Conservation (phyloP, 2,888 invertebrate species). For the Andrena minutula region DNA sequence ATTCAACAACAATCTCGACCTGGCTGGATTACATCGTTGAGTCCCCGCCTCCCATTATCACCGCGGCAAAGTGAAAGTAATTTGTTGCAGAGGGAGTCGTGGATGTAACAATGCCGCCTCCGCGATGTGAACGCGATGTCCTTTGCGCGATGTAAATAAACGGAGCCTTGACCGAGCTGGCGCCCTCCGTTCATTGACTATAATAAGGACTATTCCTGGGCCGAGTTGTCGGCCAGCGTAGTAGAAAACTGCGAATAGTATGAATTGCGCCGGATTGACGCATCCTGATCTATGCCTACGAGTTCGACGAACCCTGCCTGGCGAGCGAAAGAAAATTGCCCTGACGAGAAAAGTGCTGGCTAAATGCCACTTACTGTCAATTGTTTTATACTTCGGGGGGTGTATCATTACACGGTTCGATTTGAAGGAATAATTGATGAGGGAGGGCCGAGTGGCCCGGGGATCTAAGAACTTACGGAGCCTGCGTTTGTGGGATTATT, state of each 20-base stretch:
- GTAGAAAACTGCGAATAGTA: constrained; percentile 10
- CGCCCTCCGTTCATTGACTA: constrained; percentile 43
- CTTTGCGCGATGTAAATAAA: constrained; percentile 74
- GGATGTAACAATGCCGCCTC: constrained; percentile 57
- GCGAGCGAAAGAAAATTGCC: constrained; percentile 34
- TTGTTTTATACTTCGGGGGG: background rate
- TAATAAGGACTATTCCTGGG: constrained; percentile 50
- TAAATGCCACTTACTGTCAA: constrained; percentile 12
- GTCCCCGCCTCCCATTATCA: constrained; percentile 39
- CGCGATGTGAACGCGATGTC: constrained; percentile 73
- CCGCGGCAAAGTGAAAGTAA: constrained; percentile 69
- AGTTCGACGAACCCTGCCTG: constrained; percentile 40
- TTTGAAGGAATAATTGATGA: background rate
- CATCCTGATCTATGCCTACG: constrained; percentile 11
- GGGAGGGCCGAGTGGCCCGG: background rate
- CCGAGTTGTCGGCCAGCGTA: constrained; percentile 1
- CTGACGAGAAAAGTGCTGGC: constrained; percentile 22
- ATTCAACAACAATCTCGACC: no score
- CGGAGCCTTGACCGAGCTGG: constrained; percentile 73
- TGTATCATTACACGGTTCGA: background rate
- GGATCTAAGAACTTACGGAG: background rate
- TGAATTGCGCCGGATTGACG: constrained; percentile 45
- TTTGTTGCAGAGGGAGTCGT: constrained; percentile 46
- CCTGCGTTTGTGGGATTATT: background rate
- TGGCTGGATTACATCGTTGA: background rate